phyloP scores from a whole-genome alignment of 1,140 invertebrate species.

The Ericerus pela region DNA sequence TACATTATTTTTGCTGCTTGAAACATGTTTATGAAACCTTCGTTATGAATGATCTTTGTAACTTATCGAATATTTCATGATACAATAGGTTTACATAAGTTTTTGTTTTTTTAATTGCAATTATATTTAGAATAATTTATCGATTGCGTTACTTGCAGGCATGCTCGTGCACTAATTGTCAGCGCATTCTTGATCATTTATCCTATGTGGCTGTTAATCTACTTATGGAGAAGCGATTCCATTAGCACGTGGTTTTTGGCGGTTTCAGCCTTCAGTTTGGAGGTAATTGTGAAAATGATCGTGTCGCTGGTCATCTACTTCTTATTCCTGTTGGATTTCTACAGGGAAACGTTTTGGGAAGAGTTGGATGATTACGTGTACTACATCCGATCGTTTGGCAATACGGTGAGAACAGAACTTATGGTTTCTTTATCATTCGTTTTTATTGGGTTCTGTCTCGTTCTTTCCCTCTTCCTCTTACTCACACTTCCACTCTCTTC shows the following conservation, averaged over 20 bases:
- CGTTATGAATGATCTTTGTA: too few species aligned
- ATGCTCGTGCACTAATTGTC: slow-evolving; percentile 63
- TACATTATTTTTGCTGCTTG: too few species aligned
- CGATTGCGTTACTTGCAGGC: slow-evolving; percentile 29
- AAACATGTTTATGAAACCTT: too few species aligned
- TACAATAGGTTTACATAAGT: too few species aligned
- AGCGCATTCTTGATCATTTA: slow-evolving; percentile 68
- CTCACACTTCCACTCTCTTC: background rate
- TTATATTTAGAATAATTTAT: too few species aligned
- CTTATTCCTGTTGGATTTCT: slow-evolving; percentile 75
- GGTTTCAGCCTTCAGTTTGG: slow-evolving; percentile 73
- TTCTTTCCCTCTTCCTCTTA: background rate
- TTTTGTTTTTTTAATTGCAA: too few species aligned
- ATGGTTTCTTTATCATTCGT: background rate
- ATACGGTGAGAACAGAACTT: slow-evolving; percentile 38
- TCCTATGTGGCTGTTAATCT: slow-evolving; percentile 56
- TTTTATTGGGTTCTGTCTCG: background rate
- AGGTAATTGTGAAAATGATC: slow-evolving; percentile 69
- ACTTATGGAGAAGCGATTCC: slow-evolving; percentile 69
- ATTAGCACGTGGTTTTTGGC: slow-evolving; percentile 80
- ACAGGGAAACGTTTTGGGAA: slow-evolving; percentile 80
- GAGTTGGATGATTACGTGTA: slow-evolving; percentile 88
- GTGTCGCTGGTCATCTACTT: slow-evolving; percentile 69
- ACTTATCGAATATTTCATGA: too few species aligned
- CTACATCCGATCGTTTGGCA: slow-evolving; percentile 76